A percentile compares a stretch with the other conserved stretches of the same genome.
Evolutionary conservation across 2,888 invertebrate species (phyloP).

Genomic region (Drosophila flavopinicola): DNA sequence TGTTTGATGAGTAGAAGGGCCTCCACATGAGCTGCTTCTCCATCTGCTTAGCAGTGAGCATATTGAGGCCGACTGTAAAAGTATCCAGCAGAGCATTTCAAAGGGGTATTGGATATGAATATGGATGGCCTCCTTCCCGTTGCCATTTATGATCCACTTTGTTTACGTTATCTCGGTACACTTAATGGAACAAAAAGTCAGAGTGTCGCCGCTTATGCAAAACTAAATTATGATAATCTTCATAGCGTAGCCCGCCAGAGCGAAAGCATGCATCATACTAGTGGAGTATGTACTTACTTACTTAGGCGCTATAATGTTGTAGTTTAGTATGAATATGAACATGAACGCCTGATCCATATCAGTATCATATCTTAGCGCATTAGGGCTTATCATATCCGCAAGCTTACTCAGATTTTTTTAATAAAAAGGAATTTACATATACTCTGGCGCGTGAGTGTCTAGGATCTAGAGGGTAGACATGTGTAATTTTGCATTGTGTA

Average conservation of each 20-base stretch:
- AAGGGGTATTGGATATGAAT: slow-evolving; percentile 12
- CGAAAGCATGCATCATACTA: slow-evolving; percentile 2
- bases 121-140: slow-evolving; percentile 20
- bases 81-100: slow-evolving; percentile 12
- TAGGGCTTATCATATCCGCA: slow-evolving; percentile 67
- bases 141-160: slow-evolving; percentile 18
- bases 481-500: slow-evolving; percentile 34
- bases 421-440: slow-evolving; percentile 72
- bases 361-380: slow-evolving; percentile 75
- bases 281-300: slow-evolving; percentile 1
- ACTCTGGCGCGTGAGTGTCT: slow-evolving; percentile 3
- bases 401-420: slow-evolving; percentile 65
- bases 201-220: slow-evolving; percentile 48
- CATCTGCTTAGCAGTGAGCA: slow-evolving; percentile 31
- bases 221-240: slow-evolving; percentile 69
- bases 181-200: slow-evolving; percentile 23
- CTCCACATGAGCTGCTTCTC: slow-evolving; percentile 21
- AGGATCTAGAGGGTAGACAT: slow-evolving; percentile 11
- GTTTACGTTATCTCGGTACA: slow-evolving; percentile 32
- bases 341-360: slow-evolving; percentile 65
- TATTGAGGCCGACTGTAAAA: slow-evolving; percentile 49
- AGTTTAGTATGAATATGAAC: neutral
- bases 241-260: slow-evolving; percentile 34
- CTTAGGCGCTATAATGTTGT: slow-evolving; percentile 3
- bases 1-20: slow-evolving; percentile 35